Conservation (phyloP, 2,797 vertebrate species). For the Peromyscus aztecus region DNA sequence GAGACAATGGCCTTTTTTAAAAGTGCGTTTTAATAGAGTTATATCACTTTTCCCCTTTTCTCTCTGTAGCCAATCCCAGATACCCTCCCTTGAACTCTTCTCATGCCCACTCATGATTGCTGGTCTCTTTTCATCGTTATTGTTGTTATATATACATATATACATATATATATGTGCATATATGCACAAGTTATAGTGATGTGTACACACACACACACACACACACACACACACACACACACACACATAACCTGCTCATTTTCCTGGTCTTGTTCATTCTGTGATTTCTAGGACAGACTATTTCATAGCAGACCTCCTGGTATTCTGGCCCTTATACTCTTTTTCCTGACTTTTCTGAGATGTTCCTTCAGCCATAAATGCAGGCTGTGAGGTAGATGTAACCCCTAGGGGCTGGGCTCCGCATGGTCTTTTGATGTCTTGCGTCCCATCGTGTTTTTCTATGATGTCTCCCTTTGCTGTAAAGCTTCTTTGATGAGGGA, state of each 20-base stretch:
- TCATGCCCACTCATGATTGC: neutral
- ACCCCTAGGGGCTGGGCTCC: neutral
- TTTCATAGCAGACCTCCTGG: neutral
- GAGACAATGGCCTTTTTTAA: neutral
- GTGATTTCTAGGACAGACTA: neutral
- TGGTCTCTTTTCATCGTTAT: neutral
- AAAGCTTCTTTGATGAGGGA: neutral
- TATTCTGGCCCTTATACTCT: neutral
- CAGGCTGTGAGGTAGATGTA: neutral
- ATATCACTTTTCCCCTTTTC: neutral
- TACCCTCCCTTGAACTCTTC: neutral
- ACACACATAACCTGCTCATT: neutral
- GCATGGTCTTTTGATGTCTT: no score
- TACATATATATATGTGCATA: no score
- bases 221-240: neutral
- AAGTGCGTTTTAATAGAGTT: neutral
- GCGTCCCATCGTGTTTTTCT: neutral
- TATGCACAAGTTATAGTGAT: neutral
- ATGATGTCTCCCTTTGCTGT: neutral
- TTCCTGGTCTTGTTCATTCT: neutral
- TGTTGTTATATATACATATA: neutral
- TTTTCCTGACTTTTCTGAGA: neutral
- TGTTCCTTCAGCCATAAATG: neutral
- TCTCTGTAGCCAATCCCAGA: neutral
- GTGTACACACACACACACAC: neutral